phyloP scores from a whole-genome alignment of 2,888 invertebrate species.

The Caenorhabditis angaria region DNA sequence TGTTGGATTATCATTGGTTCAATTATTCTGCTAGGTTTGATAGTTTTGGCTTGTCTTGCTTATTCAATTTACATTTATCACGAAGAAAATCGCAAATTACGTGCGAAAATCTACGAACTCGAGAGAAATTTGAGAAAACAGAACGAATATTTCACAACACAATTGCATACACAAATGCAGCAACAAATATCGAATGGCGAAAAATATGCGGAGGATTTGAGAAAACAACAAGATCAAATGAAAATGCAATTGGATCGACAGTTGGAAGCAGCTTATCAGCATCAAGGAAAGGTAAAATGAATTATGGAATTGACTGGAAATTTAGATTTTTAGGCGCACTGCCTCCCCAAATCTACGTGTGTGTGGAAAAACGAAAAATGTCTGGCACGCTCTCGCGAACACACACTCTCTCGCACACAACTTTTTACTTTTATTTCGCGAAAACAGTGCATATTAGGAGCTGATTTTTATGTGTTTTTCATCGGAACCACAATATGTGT shows the following conservation, averaged over 20 bases:
- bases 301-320: neutral
- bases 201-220: conserved; percentile 50
- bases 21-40: conserved; percentile 33
- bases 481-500: no score
- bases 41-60: conserved; percentile 25
- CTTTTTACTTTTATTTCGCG: no score
- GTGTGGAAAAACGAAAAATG: no score
- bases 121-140: conserved; percentile 48
- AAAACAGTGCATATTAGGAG: no score
- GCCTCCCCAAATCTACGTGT: no score
- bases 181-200: conserved; percentile 47
- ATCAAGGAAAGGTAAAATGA: conserved; percentile 6
- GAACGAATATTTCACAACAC: conserved; percentile 61
- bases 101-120: conserved; percentile 27
- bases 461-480: no score
- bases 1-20: conserved; percentile 56
- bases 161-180: conserved; percentile 56
- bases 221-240: conserved; percentile 50
- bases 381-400: no score
- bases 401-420: no score
- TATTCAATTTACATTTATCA: conserved; percentile 51
- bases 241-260: conserved; percentile 42
- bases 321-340: neutral
- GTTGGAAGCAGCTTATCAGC: conserved; percentile 37
- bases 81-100: conserved; percentile 47